These are phyloP conservation scores for Agrotis puta DNA, from an alignment of 2,888 invertebrate species.

Conservation along the genomic window DNA sequence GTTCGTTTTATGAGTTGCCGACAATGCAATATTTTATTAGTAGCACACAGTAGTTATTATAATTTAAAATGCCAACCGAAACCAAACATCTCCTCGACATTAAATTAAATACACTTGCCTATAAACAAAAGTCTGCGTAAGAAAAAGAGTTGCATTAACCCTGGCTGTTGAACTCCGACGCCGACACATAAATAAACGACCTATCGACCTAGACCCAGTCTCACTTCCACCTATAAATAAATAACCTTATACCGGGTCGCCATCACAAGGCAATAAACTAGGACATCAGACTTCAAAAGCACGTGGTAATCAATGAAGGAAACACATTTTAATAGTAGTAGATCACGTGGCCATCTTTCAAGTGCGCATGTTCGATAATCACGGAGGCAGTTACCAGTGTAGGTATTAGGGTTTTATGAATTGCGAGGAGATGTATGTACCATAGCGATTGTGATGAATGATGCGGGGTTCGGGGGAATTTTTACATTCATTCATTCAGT, in stretches of 20 bases:
- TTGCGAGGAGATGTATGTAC: slow-evolving; percentile 11
- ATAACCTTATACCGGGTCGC: slow-evolving; percentile 39
- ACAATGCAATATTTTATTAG: no score
- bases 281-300: slow-evolving; percentile 29
- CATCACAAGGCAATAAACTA: slow-evolving; percentile 25
- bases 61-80: no score
- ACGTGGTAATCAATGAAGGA: not conserved
- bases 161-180: not conserved
- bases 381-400: slow-evolving; percentile 22
- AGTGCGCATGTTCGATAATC: slow-evolving; percentile 54
- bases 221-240: slow-evolving; percentile 21
- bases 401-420: slow-evolving; percentile 33
- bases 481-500: not conserved
- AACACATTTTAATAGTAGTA: not conserved
- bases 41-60: no score
- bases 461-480: not conserved
- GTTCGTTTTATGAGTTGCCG: no score
- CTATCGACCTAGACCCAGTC: slow-evolving; percentile 26
- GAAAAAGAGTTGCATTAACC: not conserved
- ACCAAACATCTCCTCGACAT: no score
- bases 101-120: no score
- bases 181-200: slow-evolving; percentile 21
- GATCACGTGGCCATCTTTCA: slow-evolving; percentile 24
- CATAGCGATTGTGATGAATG: no score
- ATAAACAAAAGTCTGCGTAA: no score